A percentile compares a stretch with the other conserved stretches of the same genome.
These are phyloP conservation scores for Vireo griseus DNA, from an alignment of 2,797 vertebrate genomes.

Conservation along the genomic window DNA sequence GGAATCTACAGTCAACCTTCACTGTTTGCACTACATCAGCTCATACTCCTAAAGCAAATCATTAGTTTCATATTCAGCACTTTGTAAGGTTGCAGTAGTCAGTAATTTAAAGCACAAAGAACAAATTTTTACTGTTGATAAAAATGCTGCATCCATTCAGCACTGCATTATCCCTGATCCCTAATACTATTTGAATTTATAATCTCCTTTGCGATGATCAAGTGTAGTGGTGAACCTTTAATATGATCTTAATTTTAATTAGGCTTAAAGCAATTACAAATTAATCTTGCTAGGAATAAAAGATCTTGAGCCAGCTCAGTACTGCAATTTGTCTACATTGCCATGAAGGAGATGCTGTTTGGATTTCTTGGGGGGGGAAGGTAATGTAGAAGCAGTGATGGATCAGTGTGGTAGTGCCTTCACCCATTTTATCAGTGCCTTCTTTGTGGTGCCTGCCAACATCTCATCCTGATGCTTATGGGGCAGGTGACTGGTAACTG, in stretches of 20 bases:
- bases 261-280: slow-evolving; percentile 55
- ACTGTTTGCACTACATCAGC: background rate
- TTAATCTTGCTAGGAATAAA: slow-evolving; percentile 48
- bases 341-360: background rate
- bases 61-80: background rate
- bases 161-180: background rate
- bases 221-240: slow-evolving; percentile 24
- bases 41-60: background rate
- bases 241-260: slow-evolving; percentile 64
- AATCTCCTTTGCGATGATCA: slow-evolving; percentile 39
- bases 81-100: background rate
- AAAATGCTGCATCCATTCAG: background rate
- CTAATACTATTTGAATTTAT: background rate
- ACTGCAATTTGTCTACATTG: background rate
- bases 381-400: background rate
- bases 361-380: background rate
- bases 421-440: background rate
- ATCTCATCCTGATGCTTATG: background rate
- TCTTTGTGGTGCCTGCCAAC: background rate
- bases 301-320: slow-evolving; percentile 18
- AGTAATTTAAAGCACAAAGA: background rate
- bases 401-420: background rate
- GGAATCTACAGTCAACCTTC: background rate
- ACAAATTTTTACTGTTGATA: slow-evolving; percentile 3
- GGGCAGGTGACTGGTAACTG: background rate